phyloP scores from a whole-genome alignment of 2,888 invertebrate genomes.

The Dasysyrphus tricinctus region DNA sequence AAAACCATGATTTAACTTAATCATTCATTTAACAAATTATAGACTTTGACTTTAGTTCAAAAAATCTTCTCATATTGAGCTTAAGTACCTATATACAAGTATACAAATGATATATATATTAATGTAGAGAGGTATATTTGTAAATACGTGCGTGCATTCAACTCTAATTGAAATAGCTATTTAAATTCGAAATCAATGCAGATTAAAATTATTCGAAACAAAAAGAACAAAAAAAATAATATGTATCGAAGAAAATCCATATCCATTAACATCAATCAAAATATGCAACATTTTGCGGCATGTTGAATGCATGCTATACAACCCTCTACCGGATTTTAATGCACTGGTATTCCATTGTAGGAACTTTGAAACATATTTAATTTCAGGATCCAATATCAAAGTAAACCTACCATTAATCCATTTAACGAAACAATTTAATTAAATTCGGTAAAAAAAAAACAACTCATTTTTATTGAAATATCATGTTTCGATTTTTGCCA shows the following conservation, averaged over 20 bases:
- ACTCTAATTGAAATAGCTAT: neutral
- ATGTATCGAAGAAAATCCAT: neutral
- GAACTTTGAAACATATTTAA: neutral
- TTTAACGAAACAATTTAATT: neutral
- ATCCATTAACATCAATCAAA: slow-evolving; percentile 1
- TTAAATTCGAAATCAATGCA: neutral
- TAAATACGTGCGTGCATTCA: neutral
- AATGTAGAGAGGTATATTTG: neutral
- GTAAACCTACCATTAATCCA: neutral
- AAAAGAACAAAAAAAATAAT: neutral
- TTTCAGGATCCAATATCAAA: neutral
- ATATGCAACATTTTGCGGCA: neutral
- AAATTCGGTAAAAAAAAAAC: neutral
- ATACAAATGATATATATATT: neutral
- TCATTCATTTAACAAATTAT: too few species aligned
- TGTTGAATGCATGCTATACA: neutral
- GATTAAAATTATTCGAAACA: neutral
- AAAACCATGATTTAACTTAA: too few species aligned
- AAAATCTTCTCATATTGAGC: neutral
- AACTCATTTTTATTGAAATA: neutral
- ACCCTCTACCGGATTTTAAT: neutral
- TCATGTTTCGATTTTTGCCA: neutral
- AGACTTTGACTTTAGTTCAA: neutral
- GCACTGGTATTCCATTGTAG: neutral
- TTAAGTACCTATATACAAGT: neutral